phyloP scores from a whole-genome alignment of 2,797 vertebrate genomes.

The Tenualosa ilisha region DNA sequence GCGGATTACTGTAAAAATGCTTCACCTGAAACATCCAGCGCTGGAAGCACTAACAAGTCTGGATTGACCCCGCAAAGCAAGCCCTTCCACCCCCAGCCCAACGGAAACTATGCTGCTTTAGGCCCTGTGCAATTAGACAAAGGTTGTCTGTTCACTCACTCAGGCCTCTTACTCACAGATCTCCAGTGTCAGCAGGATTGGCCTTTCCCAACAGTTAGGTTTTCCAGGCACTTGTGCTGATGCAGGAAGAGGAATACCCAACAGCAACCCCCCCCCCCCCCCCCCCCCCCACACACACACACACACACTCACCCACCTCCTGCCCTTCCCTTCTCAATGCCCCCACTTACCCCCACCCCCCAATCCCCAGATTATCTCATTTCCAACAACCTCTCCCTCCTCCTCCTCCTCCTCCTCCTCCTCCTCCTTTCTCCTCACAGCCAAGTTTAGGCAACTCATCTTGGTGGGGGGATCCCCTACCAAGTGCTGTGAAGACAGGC shows the following conservation, averaged over 20 bases:
- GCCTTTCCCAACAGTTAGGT: neutral
- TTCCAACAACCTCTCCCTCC: neutral
- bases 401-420: neutral
- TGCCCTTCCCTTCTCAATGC: neutral
- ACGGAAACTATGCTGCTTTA: neutral
- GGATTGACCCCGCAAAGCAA: neutral
- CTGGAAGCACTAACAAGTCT: neutral
- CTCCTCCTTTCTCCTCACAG: neutral
- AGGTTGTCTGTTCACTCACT: neutral
- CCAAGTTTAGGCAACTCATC: constrained; percentile 11
- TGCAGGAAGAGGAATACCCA: neutral
- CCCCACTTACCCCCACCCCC: neutral
- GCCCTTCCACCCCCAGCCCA: neutral
- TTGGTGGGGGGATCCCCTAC: neutral
- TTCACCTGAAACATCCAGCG: neutral
- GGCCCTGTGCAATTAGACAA: neutral
- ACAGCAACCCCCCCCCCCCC: neutral
- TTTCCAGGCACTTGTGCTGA: neutral
- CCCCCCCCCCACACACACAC: neutral
- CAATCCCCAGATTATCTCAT: too few relatives aligned
- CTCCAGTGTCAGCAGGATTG: neutral
- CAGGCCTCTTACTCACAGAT: neutral
- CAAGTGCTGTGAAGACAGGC: neutral
- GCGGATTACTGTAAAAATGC: constrained; percentile 4
- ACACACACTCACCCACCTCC: neutral